Base-by-base conservation (phyloP, 1,140 invertebrate genomes). In the Conus ventricosus region DNA sequence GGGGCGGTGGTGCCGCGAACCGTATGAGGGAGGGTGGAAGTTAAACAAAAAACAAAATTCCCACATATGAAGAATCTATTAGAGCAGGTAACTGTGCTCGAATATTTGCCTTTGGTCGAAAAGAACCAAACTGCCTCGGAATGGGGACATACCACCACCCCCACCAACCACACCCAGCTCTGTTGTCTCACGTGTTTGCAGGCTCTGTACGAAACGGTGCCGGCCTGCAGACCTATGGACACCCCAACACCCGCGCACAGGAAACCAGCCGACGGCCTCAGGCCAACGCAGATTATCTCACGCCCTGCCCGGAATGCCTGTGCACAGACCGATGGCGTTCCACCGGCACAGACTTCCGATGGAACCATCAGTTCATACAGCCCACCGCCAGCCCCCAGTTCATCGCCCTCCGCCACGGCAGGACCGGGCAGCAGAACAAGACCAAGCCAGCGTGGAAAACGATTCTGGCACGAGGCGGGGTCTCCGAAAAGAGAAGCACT, bases 161-260 rank as follows among this genome's bases (percentile, higher is more conserved):
- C 39, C 39, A 39, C 39, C 39, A 39, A n/a, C n/a, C n/a, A n/a
- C n/a, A n/a, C n/a, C n/a, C 39, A 39, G 39, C 39, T 39, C 39
- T 39, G 39, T 39, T 39, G 39, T 39, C 39, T 11, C 63, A 17
- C 17, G 8, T 67, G 82, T 84, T 84, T 84, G 23, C 57, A 84
- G 82, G 0, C 82, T 13, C 85, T 87, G 67, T 57, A 87, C 51
- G 7, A 57, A 15, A 87, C 85, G 13, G 85, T 78, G 71, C 85
- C 15, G 85, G 85, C 4, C 85, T 87, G 7, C 85, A 87, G 13
- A n/a, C 51, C 71, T 87, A 87, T 75, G 53, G 67, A 5, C 85
- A 76, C 53, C 85, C 85, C 0, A 60, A 87, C 85, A 87, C 85
- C 4, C 85, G 85, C 5, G 51, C 85, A n/a, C 85, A 87, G 80